These are phyloP conservation scores for Choristoneura fumiferana DNA, from an alignment of 1,140 invertebrate species.

Conservation along the genomic window DNA sequence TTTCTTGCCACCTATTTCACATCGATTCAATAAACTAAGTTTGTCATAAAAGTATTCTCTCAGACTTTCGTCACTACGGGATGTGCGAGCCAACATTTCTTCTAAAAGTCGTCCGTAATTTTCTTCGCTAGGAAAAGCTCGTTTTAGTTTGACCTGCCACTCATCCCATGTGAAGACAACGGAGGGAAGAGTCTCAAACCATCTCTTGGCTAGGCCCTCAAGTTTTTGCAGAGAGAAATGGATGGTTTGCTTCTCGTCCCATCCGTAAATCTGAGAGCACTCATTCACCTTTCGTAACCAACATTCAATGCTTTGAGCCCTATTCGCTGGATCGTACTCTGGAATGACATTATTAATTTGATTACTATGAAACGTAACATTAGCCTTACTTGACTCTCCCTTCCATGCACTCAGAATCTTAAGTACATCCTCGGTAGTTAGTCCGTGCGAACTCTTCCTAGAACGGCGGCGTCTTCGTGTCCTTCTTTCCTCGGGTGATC, in stretches of 20 bases:
- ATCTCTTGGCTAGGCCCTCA: constrained; percentile 29
- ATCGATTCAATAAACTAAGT: constrained; percentile 4
- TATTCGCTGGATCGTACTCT: not conserved
- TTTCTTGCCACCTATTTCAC: constrained; percentile 8
- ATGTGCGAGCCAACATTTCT: not conserved
- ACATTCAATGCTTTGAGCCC: not conserved
- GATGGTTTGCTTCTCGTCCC: constrained; percentile 24
- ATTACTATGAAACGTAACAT: not conserved
- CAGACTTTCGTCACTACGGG: not conserved
- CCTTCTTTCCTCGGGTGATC: not conserved
- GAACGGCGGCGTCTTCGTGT: not conserved
- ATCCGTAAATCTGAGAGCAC: constrained; percentile 11
- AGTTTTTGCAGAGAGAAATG: constrained; percentile 25
- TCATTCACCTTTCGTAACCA: constrained; percentile 15
- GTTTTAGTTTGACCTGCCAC: constrained; percentile 28
- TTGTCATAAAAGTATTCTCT: constrained; percentile 15
- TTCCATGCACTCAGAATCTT: not conserved
- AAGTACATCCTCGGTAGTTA: not conserved
- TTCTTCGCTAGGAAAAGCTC: constrained; percentile 26
- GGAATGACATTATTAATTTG: not conserved
- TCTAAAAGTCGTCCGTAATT: constrained; percentile 19
- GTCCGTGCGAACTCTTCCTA: not conserved
- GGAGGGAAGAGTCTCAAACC: constrained; percentile 32
- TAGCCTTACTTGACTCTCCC: not conserved
- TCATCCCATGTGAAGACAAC: constrained; percentile 30